Conservation (phyloP, 2,888 invertebrate genomes). For the Balanococcus diminutus region DNA sequence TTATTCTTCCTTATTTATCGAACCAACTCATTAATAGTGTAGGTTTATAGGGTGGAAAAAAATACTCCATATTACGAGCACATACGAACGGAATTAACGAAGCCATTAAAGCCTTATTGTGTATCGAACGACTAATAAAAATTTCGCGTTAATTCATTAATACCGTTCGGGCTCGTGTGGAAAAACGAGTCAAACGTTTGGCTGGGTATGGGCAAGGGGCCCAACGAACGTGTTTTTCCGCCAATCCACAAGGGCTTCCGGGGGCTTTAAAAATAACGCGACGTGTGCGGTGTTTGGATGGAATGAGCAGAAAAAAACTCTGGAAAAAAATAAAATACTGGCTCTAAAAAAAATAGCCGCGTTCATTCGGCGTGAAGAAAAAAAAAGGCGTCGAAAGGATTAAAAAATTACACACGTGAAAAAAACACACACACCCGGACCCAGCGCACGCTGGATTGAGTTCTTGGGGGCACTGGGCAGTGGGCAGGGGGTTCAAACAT, state of each 20-base stretch:
- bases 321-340: background rate
- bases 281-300: background rate
- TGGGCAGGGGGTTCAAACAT: background rate
- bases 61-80: background rate
- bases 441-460: background rate
- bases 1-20: background rate
- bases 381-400: slow-evolving; percentile 27
- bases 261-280: background rate
- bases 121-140: slow-evolving; percentile 39
- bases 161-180: background rate
- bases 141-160: slow-evolving; percentile 41
- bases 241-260: background rate
- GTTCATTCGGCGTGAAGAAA: background rate
- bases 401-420: slow-evolving; percentile 36
- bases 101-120: slow-evolving; percentile 32
- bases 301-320: background rate
- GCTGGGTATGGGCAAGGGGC: background rate
- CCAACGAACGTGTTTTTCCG: background rate
- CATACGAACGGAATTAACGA: slow-evolving; percentile 27
- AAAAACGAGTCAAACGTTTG: background rate
- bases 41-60: background rate
- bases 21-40: slow-evolving; percentile 10
- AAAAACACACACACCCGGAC: background rate
- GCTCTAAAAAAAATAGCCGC: background rate
- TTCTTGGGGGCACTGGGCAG: background rate